Evolutionary conservation across 2,888 invertebrate genomes (phyloP).

Genomic region (Megastigmus dorsalis): DNA sequence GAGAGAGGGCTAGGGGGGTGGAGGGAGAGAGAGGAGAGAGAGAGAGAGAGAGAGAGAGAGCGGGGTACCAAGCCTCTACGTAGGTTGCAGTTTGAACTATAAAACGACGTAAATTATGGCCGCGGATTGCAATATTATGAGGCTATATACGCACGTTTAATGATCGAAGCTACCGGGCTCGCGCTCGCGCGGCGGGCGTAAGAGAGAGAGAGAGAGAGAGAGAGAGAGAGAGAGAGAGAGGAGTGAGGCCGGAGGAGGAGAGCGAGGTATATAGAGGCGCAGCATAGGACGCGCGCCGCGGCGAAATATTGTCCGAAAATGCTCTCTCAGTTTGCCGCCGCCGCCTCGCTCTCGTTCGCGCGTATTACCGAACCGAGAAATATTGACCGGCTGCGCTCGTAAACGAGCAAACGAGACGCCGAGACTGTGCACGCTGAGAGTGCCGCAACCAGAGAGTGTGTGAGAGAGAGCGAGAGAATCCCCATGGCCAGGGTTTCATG

Average conservation of each 20-base stretch:
- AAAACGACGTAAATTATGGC: slow-evolving; percentile 75
- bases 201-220: too few species aligned
- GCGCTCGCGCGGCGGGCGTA: slow-evolving; percentile 48
- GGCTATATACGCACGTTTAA: slow-evolving; percentile 75
- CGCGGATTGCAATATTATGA: slow-evolving; percentile 75
- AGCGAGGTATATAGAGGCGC: too few species aligned
- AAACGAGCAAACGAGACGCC: slow-evolving; percentile 55
- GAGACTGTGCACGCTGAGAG: not conserved
- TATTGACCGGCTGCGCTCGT: slow-evolving; percentile 62
- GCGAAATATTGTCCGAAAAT: slow-evolving; percentile 72
- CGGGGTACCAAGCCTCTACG: slow-evolving; percentile 61
- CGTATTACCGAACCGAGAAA: slow-evolving; percentile 57
- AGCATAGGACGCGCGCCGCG: slow-evolving; percentile 56
- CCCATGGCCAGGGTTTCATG: too few species aligned
- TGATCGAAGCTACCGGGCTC: slow-evolving; percentile 74
- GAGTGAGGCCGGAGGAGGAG: too few species aligned
- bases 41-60: not conserved
- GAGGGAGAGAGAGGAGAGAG: not conserved
- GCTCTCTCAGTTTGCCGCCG: slow-evolving; percentile 43
- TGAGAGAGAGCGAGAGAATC: too few species aligned
- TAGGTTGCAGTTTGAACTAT: slow-evolving; percentile 74
- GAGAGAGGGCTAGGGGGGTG: too few species aligned
- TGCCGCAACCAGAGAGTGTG: too few species aligned
- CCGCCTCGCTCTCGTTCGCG: slow-evolving; percentile 32
- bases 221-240: too few species aligned